Evolutionary conservation across 2,888 invertebrate species (phyloP), one percentile per base, ranked within the genome.

Genomic region (Oegoconia quadripuncta): DNA sequence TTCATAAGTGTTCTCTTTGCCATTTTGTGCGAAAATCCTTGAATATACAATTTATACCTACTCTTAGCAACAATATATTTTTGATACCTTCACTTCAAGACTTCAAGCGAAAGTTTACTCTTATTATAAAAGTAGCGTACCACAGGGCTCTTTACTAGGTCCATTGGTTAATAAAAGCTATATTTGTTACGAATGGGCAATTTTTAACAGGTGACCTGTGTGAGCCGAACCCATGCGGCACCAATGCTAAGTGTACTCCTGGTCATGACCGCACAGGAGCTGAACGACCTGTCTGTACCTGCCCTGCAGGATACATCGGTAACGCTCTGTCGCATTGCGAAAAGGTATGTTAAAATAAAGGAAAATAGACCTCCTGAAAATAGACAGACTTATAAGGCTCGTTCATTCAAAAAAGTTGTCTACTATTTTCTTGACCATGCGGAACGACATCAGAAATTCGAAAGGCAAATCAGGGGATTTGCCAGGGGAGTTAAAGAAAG

Each of bases 211-310:
- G 90, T 64, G 96, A 96, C 64, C 89, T 96, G 3, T 96, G 96
- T 67, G 90, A 91, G 50, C 96, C 95, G 0, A 96, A 95, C 80
- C 96, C 95, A n/a, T 96, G 96, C 53, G 96, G 96, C 26, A 79
- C 80, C 9, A 92, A 93, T 61, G 93, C 94, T 1, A 89, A 91
- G 44, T 96, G 96, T 62, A 91, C 92, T 12, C 95, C 96, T 0
- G 96, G 96, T 2, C 92, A 93, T 65, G 96, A 96, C 71, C 92
- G 92, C 43, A 91, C 92, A 4, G 93, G 94, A 28, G 91, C 91
- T 37, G 95, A 96, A 60, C 89, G 96, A 3, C 95, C 96, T 4
- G 95, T 96, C 29, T 96, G 96, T 68, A 95, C 94, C 7, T 96
- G 96, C 63, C 91, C 92, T 9, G 79, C 90, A 3, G 95, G 95